Evolutionary conservation across 2,888 invertebrate species (phyloP).

Genomic region (Oegoconia quadripuncta): DNA sequence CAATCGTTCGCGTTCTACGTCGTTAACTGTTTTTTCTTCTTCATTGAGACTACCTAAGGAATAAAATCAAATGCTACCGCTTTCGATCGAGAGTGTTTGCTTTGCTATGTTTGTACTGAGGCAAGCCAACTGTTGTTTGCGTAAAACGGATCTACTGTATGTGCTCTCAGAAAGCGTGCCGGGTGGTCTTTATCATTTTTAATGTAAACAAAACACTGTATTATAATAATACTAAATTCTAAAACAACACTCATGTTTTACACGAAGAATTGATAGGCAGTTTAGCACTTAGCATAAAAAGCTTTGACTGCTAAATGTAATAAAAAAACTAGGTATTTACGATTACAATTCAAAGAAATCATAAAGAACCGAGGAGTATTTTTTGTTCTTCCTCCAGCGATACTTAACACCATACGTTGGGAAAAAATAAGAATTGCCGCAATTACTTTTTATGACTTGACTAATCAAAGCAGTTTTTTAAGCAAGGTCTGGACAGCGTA

Average conservation of each 20-base stretch:
- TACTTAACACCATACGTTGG: too few species aligned
- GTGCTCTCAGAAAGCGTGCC: slow-evolving; percentile 44
- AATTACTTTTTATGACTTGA: too few species aligned
- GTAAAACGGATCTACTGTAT: slow-evolving; percentile 47
- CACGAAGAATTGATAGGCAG: background rate
- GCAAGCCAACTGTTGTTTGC: slow-evolving; percentile 66
- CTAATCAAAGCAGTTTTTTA: too few species aligned
- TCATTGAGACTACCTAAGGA: slow-evolving; percentile 20
- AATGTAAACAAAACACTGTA: slow-evolving; percentile 71
- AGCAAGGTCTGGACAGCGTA: too few species aligned
- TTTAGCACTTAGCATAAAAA: slow-evolving; percentile 2
- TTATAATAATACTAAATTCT: slow-evolving; percentile 63
- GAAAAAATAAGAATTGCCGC: too few species aligned
- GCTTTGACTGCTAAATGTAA: background rate
- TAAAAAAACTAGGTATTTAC: too few species aligned
- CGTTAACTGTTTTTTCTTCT: slow-evolving; percentile 33
- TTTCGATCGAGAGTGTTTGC: slow-evolving; percentile 61
- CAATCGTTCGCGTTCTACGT: slow-evolving; percentile 26
- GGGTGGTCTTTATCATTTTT: slow-evolving; percentile 77
- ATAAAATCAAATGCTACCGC: slow-evolving; percentile 52
- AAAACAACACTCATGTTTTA: slow-evolving; percentile 48
- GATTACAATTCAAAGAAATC: too few species aligned
- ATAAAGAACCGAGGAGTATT: too few species aligned
- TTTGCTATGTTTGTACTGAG: slow-evolving; percentile 65
- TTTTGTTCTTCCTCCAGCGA: too few species aligned